Evolutionary conservation across 2,888 invertebrate genomes (phyloP).

Genomic region (Cosmopolites sordidus): DNA sequence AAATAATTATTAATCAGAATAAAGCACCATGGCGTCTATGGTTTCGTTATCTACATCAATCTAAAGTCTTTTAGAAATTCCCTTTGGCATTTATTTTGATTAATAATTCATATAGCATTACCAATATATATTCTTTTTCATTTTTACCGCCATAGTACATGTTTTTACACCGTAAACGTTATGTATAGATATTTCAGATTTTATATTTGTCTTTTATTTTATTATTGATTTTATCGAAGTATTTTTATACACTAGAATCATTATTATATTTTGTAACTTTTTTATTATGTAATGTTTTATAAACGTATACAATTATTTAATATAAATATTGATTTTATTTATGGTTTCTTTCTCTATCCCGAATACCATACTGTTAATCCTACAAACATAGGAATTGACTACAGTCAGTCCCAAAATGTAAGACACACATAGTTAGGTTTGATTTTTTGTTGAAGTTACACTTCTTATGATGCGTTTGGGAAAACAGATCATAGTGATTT

Average conservation of each 20-base stretch:
- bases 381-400: too few species aligned
- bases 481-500: too few species aligned
- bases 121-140: slow-evolving; percentile 2
- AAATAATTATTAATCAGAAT: slow-evolving; percentile 2
- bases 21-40: not conserved
- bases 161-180: slow-evolving; percentile 43
- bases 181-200: slow-evolving; percentile 49
- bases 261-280: slow-evolving; percentile 49
- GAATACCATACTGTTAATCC: too few species aligned
- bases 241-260: slow-evolving; percentile 45
- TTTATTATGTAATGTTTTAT: slow-evolving; percentile 36
- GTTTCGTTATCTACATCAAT: not conserved
- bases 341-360: too few species aligned
- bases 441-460: too few species aligned
- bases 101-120: slow-evolving; percentile 1
- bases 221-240: slow-evolving; percentile 48
- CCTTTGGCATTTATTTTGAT: not conserved
- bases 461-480: too few species aligned
- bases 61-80: not conserved
- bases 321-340: slow-evolving; percentile 6
- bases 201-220: slow-evolving; percentile 47
- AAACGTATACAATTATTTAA: slow-evolving; percentile 24
- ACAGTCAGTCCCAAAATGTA: too few species aligned
- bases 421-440: too few species aligned
- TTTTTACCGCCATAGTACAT: slow-evolving; percentile 40